A percentile compares a stretch with the other conserved stretches of the same genome.
These are phyloP conservation scores for Kryptopterus vitreolus DNA, from an alignment of 2,797 vertebrate species.

Conservation along the genomic window DNA sequence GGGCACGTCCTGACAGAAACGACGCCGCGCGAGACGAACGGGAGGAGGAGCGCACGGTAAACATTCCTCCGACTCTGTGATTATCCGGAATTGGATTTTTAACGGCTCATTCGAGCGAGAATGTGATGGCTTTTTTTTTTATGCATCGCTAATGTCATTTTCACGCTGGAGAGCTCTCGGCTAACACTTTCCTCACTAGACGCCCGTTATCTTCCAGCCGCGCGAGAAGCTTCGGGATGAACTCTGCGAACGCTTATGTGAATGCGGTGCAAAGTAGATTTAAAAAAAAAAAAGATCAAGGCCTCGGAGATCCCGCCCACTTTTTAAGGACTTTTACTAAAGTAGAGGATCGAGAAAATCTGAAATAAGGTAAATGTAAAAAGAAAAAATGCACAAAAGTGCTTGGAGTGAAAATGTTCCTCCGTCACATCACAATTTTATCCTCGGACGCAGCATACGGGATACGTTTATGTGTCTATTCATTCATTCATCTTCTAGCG, in stretches of 20 bases:
- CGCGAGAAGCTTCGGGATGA: background rate
- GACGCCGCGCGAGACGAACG: slow-evolving; percentile 9
- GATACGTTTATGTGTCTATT: background rate
- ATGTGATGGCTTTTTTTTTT: slow-evolving; percentile 61
- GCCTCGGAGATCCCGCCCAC: background rate
- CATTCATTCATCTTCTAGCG: no score
- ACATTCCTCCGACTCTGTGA: slow-evolving; percentile 66
- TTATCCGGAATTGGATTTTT: slow-evolving; percentile 75
- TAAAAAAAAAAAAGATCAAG: no score
- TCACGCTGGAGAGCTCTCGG: slow-evolving; percentile 32
- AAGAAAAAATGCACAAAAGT: background rate
- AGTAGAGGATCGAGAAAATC: background rate
- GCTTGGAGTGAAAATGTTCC: background rate
- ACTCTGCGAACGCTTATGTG: background rate
- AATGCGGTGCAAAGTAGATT: background rate
- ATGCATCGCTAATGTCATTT: slow-evolving; percentile 77
- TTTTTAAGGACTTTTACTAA: background rate
- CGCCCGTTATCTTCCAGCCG: background rate
- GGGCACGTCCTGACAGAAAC: slow-evolving; percentile 34
- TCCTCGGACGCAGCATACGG: background rate
- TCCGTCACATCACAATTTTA: background rate
- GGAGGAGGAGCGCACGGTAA: slow-evolving; percentile 57
- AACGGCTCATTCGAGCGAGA: slow-evolving; percentile 63
- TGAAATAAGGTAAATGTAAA: background rate
- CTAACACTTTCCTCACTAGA: slow-evolving; percentile 51